A percentile compares a stretch with the other conserved stretches of the same genome.
phyloP scores from a whole-genome alignment of 1,140 invertebrate species.

The Hormaphis cornu region DNA sequence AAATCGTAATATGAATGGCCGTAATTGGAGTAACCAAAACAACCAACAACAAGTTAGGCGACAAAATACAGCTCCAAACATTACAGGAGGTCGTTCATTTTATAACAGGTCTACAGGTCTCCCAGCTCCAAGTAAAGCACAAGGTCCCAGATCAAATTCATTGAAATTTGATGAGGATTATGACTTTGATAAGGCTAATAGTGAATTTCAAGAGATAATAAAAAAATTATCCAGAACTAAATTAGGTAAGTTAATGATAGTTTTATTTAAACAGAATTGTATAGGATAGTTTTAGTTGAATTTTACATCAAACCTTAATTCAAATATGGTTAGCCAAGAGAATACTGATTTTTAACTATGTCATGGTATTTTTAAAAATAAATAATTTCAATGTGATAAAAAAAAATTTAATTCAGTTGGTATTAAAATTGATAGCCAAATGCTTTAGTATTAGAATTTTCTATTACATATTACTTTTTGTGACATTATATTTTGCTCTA shows the following conservation, averaged over 20 bases:
- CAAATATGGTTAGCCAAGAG: no score
- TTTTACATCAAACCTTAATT: no score
- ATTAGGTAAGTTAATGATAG: constrained; percentile 52
- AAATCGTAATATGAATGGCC: constrained; percentile 30
- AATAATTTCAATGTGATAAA: no score
- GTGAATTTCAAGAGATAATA: constrained; percentile 86
- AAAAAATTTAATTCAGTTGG: no score
- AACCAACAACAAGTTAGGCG: constrained; percentile 24
- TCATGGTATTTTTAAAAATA: no score
- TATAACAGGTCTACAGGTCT: constrained; percentile 39
- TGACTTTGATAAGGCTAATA: constrained; percentile 96
- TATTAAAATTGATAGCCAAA: no score
- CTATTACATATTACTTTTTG: no score
- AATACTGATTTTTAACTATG: no score
- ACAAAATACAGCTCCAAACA: not conserved
- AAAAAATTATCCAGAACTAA: constrained; percentile 74
- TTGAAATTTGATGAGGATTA: constrained; percentile 92
- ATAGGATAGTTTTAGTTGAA: no score
- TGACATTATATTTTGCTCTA: no score
- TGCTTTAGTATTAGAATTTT: no score
- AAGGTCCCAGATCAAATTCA: constrained; percentile 50
- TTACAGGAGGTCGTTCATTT: constrained; percentile 6
- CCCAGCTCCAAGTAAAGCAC: constrained; percentile 37
- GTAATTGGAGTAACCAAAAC: constrained; percentile 31
- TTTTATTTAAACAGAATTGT: no score